phyloP scores from a whole-genome alignment of 2,797 vertebrate genomes.

The Ibycter americanus region DNA sequence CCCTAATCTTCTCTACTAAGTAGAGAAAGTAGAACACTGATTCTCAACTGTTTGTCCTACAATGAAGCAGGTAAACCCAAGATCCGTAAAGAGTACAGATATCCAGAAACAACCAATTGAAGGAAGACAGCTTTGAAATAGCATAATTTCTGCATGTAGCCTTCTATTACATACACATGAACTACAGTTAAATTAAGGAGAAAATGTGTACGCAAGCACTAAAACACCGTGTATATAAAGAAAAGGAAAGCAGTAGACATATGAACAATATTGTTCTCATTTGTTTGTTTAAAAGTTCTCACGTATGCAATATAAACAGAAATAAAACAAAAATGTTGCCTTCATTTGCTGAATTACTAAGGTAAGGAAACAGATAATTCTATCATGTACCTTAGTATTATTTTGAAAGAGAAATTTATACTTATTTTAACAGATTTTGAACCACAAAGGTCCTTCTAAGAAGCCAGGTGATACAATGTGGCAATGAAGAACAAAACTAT shows the following conservation, averaged over 20 bases:
- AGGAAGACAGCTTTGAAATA: not conserved
- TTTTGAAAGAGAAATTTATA: not conserved
- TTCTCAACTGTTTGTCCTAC: not conserved
- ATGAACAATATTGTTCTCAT: not conserved
- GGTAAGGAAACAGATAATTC: not conserved
- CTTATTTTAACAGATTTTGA: not conserved
- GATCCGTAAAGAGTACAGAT: not conserved
- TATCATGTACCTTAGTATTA: not conserved
- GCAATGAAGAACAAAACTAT: not conserved
- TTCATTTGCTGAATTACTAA: not conserved
- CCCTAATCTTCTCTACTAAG: too few relatives aligned
- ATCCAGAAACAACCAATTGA: not conserved
- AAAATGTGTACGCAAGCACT: not conserved
- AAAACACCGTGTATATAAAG: not conserved
- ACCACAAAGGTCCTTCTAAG: not conserved
- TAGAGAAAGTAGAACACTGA: not conserved
- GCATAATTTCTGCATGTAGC: not conserved
- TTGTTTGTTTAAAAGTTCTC: not conserved
- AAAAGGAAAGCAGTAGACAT: not conserved
- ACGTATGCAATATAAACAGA: not conserved
- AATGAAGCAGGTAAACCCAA: not conserved
- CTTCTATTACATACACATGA: not conserved
- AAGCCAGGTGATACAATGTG: not conserved
- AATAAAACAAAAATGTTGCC: not conserved
- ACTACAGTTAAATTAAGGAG: not conserved